Evolutionary conservation across 2,888 invertebrate species (phyloP).

Genomic region (Morpho achilles): DNA sequence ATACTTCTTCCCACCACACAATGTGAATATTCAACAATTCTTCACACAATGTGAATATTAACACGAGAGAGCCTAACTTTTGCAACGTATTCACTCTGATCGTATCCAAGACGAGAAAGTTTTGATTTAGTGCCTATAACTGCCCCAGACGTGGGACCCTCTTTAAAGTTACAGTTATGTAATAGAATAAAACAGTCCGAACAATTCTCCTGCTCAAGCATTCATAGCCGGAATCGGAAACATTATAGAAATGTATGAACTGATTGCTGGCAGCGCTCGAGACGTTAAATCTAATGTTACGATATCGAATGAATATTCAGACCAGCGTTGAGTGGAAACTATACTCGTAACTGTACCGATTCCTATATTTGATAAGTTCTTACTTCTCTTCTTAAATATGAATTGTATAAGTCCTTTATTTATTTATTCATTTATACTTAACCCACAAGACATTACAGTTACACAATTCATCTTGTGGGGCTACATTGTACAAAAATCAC

Average conservation of each 20-base stretch:
- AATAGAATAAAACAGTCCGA: constrained; percentile 76
- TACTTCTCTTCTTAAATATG: too few species aligned
- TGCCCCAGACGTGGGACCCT: constrained; percentile 61
- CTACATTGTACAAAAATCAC: too few species aligned
- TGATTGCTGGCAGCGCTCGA: constrained; percentile 51
- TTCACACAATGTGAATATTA: neutral
- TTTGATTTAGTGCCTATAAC: constrained; percentile 78
- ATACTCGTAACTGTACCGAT: neutral
- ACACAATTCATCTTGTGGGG: too few species aligned
- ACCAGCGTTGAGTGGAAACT: constrained; percentile 29
- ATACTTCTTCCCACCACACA: too few species aligned
- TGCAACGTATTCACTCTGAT: constrained; percentile 59
- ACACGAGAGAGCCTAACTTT: constrained; percentile 8
- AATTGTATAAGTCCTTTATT: too few species aligned
- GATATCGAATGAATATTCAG: constrained; percentile 57
- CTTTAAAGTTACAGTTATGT: constrained; percentile 72
- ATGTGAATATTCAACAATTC: too few species aligned
- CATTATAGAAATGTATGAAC: constrained; percentile 51
- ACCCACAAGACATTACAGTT: too few species aligned
- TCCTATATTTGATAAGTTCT: neutral
- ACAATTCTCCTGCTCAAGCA: constrained; percentile 57
- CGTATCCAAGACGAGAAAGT: constrained; percentile 63
- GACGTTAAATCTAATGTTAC: constrained; percentile 58
- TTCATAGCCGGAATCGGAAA: constrained; percentile 51
- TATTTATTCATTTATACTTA: too few species aligned